Evolutionary conservation across 2,113 vertebrate species (phyloP).

Genomic region (Trinectes maculatus): DNA sequence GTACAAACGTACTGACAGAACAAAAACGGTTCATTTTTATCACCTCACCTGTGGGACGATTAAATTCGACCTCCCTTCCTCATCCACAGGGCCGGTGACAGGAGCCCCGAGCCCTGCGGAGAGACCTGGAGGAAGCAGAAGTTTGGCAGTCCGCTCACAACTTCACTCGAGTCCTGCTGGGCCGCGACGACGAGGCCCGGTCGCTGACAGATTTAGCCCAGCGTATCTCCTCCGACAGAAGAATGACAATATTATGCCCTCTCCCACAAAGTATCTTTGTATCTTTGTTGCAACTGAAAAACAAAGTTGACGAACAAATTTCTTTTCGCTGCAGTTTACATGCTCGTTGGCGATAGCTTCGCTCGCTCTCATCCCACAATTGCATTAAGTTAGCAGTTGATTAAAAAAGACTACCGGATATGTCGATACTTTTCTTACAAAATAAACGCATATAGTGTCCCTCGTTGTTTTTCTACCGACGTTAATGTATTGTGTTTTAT

Average conservation of each 20-base stretch:
- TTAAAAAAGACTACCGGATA: neutral
- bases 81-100: slow-evolving; percentile 82
- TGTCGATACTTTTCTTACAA: neutral
- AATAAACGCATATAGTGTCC: slow-evolving; percentile 27
- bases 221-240: neutral
- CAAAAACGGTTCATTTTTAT: too few species aligned
- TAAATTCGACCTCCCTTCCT: slow-evolving; percentile 54
- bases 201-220: slow-evolving; percentile 3
- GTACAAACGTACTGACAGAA: too few species aligned
- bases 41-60: slow-evolving; percentile 67
- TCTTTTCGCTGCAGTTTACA: slow-evolving; percentile 53
- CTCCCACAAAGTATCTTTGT: neutral
- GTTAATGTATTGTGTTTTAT: slow-evolving; percentile 6
- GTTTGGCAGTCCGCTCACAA: slow-evolving; percentile 75
- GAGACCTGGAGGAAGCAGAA: slow-evolving; percentile 72
- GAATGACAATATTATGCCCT: neutral
- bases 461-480: too few species aligned
- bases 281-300: neutral
- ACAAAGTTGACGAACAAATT: slow-evolving; percentile 11
- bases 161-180: slow-evolving; percentile 80
- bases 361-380: slow-evolving; percentile 30
- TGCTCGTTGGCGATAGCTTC: slow-evolving; percentile 43
- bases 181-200: slow-evolving; percentile 71
- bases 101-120: slow-evolving; percentile 77
- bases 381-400: slow-evolving; percentile 14